These are phyloP conservation scores for Salvelinus sp. DNA, from an alignment of 2,113 vertebrate genomes.

Conservation along the genomic window DNA sequence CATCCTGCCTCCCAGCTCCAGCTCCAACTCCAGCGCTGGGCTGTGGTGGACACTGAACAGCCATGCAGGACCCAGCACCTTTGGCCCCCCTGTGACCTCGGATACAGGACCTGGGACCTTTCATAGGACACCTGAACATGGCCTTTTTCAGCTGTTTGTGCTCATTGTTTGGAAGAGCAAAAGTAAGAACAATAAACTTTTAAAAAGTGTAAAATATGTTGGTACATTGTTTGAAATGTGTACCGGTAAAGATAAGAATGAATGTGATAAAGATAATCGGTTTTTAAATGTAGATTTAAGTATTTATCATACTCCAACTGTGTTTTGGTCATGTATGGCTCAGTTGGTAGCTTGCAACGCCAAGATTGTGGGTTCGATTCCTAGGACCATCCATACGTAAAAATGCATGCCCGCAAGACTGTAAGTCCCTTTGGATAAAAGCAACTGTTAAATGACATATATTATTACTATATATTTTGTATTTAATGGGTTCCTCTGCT, in stretches of 20 bases:
- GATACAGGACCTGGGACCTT: conserved; percentile 19
- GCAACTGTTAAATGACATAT: too few species aligned
- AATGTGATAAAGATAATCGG: not conserved
- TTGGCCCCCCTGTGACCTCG: not conserved
- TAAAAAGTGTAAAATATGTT: not conserved
- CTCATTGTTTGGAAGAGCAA: conserved; percentile 33
- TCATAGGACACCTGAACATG: conserved; percentile 25
- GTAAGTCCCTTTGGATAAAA: not conserved
- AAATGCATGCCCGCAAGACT: not conserved
- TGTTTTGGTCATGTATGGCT: not conserved
- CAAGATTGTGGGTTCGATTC: too few species aligned
- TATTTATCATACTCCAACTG: not conserved
- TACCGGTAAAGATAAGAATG: not conserved
- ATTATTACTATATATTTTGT: not conserved
- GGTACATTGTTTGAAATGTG: not conserved
- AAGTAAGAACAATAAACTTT: conserved; percentile 29
- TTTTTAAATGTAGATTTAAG: not conserved
- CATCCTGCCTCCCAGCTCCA: not conserved
- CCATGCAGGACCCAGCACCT: conserved; percentile 9
- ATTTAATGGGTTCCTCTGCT: not conserved
- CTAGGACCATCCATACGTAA: too few species aligned
- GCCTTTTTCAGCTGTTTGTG: conserved; percentile 38
- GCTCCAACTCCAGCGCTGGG: not conserved
- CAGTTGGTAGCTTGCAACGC: too few species aligned
- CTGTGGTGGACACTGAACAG: conserved; percentile 2